Percentiles rank a stretch among this genome's conserved stretches.
These are phyloP conservation scores for Sebastes taczanowskii DNA, from an alignment of 2,797 vertebrate species.

Conservation along the genomic window DNA sequence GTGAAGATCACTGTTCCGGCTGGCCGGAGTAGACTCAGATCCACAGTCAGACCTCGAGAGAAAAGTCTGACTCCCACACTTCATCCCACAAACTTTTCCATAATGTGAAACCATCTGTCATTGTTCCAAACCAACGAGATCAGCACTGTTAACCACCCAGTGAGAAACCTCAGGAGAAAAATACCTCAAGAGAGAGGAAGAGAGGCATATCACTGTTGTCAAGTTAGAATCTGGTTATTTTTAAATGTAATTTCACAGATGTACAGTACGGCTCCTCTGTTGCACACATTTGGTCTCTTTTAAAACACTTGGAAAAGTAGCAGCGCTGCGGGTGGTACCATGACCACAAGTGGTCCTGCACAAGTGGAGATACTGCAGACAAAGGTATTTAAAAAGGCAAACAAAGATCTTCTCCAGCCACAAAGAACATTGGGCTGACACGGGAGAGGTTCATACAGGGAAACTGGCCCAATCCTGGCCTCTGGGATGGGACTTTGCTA, in stretches of 20 bases:
- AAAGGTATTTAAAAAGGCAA: neutral
- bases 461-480: neutral
- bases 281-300: constrained; percentile 10
- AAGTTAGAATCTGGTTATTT: constrained; percentile 25
- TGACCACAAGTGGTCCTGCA: neutral
- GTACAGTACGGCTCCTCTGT: neutral
- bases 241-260: constrained; percentile 27
- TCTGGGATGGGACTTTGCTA: neutral
- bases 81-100: constrained; percentile 69
- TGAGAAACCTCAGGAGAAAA: constrained; percentile 8
- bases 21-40: constrained; percentile 19
- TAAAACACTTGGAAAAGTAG: neutral
- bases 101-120: constrained; percentile 57
- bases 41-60: constrained; percentile 46
- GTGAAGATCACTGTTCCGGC: constrained; percentile 32
- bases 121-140: constrained; percentile 57
- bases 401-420: neutral
- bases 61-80: constrained; percentile 41
- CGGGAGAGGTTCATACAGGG: neutral
- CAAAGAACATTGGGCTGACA: neutral
- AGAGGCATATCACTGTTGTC: neutral
- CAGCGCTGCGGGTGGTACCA: neutral
- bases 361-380: constrained; percentile 4
- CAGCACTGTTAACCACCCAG: constrained; percentile 40
- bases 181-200: neutral